Base-by-base conservation (phyloP, 2,113 vertebrate species). In the Poeciliopsis turrubarensis region DNA sequence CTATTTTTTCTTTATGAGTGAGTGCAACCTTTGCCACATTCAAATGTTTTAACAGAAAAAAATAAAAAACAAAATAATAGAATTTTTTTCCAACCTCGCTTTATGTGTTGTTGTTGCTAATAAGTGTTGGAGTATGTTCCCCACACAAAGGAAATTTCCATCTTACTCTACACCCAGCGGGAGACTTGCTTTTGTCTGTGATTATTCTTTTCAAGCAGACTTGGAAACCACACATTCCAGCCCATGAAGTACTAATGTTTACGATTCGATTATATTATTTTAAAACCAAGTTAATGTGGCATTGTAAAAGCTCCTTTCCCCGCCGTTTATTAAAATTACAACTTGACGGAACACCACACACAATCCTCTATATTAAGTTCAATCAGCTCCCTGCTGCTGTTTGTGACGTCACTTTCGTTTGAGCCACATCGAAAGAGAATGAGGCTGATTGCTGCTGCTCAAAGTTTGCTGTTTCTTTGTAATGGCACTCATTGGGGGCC, bases 311-410 rank as follows among this genome's bases (percentile, higher is more conserved):
- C 54, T 65, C 66, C 13, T 64, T 64, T 77, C 39, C 12, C 63
- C 1, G 19, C 19, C 1, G 26, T 13, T 27, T 44, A 19, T 65
- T 34, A 7, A 32, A 7, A 30, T 67, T 67, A 67, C 17, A 26
- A 31, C 57, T 68, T 66, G 37, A 41, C 14, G 12, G n/a, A 39
- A 64, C 47, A 34, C 71, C 51, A 65, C 69, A 60, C 71, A 77
- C 37, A 75, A 73, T 84, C 73, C 65, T 30, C 60, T 29, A 22
- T 68, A 82, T 73, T 37, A 65, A 51, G 75, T 73, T 79, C 70
- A 86, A 71, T 86, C 86, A 84, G 30, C 74, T 15, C 79, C 81
- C 83, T 65, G n/a, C 81, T 57, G 81, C 70, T 60, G 79, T 62
- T 15, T 44, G 2, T 63, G 61, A 51, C 60, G 11, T 78, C 65